Evolutionary conservation across 2,888 invertebrate genomes (phyloP).

Genomic region (Timandra comae): DNA sequence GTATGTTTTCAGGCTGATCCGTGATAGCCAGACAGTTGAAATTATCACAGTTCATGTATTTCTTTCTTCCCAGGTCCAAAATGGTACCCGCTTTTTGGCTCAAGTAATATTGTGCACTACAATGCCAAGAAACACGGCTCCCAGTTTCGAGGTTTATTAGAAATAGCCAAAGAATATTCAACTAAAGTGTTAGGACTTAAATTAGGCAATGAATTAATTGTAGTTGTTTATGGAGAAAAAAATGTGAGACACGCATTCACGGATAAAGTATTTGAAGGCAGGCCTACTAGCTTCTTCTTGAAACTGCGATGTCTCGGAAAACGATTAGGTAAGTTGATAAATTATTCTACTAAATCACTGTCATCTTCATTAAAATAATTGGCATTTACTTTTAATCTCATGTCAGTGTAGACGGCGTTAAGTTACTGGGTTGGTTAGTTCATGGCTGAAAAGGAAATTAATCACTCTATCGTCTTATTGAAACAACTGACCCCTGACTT

Average conservation of each 20-base stretch:
- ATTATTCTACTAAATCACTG: no score
- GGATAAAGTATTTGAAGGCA: constrained; percentile 80
- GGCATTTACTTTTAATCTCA: no score
- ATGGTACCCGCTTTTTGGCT: constrained; percentile 62
- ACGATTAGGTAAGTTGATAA: constrained; percentile 73
- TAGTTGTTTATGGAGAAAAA: constrained; percentile 79
- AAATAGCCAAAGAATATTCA: constrained; percentile 72
- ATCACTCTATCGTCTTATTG: no score
- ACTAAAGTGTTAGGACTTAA: constrained; percentile 82
- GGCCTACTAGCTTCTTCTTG: constrained; percentile 84
- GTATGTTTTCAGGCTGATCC: no score
- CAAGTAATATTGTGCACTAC: constrained; percentile 38
- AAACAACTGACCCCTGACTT: no score
- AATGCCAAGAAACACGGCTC: constrained; percentile 44
- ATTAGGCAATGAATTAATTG: constrained; percentile 77
- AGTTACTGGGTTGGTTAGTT: no score
- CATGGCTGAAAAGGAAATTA: no score
- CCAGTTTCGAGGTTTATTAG: constrained; percentile 78
- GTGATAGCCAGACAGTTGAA: no score
- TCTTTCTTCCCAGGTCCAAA: constrained; percentile 49
- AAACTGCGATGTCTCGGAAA: constrained; percentile 81
- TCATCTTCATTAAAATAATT: no score
- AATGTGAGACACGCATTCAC: constrained; percentile 78
- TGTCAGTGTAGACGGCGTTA: no score
- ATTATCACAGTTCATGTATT: no score